Conservation (phyloP, 2,113 vertebrate genomes). For the Parus major region DNA sequence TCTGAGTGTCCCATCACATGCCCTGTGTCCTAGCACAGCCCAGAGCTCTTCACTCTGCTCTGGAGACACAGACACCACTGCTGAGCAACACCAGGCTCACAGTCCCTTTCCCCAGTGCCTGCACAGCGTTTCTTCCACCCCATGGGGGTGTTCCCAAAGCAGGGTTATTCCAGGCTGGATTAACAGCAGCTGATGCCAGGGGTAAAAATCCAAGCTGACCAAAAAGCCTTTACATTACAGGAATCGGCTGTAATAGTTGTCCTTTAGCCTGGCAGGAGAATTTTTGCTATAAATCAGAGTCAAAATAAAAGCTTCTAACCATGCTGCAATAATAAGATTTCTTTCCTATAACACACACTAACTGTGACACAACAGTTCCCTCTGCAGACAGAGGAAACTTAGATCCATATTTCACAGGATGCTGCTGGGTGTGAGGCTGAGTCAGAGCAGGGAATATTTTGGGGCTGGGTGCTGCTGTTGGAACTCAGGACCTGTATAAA, state of each 20-base stretch:
- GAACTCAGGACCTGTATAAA: not conserved
- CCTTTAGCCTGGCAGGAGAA: not conserved
- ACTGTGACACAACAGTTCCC: not conserved
- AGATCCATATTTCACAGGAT: not conserved
- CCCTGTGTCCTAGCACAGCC: not conserved
- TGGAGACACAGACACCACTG: not conserved
- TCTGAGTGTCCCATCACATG: not conserved
- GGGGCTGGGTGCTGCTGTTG: not conserved
- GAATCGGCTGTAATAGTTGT: not conserved
- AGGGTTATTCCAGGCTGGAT: not conserved
- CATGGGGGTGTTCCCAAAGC: not conserved
- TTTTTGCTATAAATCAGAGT: not conserved
- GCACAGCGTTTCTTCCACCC: not conserved
- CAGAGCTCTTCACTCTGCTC: not conserved
- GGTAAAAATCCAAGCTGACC: not conserved
- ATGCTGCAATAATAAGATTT: not conserved
- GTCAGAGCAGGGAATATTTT: not conserved
- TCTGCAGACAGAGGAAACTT: not conserved
- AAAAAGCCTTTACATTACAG: not conserved
- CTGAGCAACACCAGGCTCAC: not conserved
- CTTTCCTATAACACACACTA: rapidly evolving
- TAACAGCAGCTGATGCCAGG: not conserved
- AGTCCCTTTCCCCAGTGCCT: not conserved
- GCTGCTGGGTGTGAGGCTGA: not conserved
- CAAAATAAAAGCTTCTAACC: not conserved